Base-by-base conservation (phyloP, 1,140 invertebrate species). In the Lethrus apterus region DNA sequence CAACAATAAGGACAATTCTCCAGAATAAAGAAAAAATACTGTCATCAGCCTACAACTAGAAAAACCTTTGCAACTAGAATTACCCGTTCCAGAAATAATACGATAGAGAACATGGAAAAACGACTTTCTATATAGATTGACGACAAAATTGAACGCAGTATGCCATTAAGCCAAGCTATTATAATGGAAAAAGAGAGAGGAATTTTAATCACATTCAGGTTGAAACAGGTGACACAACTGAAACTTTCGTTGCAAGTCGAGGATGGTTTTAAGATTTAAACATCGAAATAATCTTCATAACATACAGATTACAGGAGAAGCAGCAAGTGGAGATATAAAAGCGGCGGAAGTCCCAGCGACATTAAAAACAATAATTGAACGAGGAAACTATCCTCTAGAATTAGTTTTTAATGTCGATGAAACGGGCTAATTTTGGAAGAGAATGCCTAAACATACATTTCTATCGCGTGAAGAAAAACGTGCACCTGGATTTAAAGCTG, bases 241-340 rank as follows among this genome's bases (percentile, higher is more conserved):
- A 48, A 47, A 47, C 43, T 17, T 54, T 54, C 34, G 18, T 34
- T 21, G 62, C 61, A 8, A 66, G 61, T 55, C 45, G 52, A 43
- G 60, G 67, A 41, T 69, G 64, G 61, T 69, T 67, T 54, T 44
- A 61, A n/a, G 51, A 55, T 15, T 70, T 69, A 50, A 63, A 63
- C 51, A 52, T 46, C 36, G 68, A 13, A 54, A 67, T 47, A 67
- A 62, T 30, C 53, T 67, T n/a, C n/a, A n/a, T n/a, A n/a, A n/a
- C n/a, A n/a, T n/a, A 15, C 52, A 53, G 31, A 45, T 51, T 35
- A 48, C 21, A 36, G 64, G 63, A 52, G 60, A 70, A 56, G 52
- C 49, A 8, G 54, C 57, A 31, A 61, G 55, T 43, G 62, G 51
- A 26, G 62, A 66, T 57, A 50, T 38, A 48, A 50, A 59, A 15